A percentile compares a stretch with the other conserved stretches of the same genome.
phyloP scores from a whole-genome alignment of 2,113 vertebrate species.

The Meriones unguiculatus region DNA sequence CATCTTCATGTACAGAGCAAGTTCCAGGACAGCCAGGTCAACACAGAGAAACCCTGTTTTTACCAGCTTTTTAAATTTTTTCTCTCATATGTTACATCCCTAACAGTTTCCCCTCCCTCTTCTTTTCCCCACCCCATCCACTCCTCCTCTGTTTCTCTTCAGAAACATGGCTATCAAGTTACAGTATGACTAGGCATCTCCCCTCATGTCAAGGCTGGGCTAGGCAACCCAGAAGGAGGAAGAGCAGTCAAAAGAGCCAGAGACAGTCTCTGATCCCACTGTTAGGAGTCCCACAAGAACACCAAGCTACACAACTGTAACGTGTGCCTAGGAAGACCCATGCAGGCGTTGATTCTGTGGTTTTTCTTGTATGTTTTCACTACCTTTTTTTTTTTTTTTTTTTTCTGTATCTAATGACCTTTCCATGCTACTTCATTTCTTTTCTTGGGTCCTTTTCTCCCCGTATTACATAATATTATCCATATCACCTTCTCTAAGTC shows the following conservation, averaged over 20 bases:
- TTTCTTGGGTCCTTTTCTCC: neutral
- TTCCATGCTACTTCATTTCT: neutral
- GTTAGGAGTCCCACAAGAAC: too few species aligned
- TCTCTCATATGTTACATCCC: neutral
- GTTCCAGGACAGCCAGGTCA: neutral
- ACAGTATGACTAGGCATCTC: neutral
- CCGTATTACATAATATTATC: neutral
- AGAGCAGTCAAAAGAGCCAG: too few species aligned
- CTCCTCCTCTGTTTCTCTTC: neutral
- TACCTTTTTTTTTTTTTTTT: too few species aligned
- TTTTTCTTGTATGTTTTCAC: too few species aligned
- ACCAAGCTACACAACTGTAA: too few species aligned
- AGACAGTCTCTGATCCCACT: too few species aligned
- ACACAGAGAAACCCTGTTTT: neutral
- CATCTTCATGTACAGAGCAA: neutral
- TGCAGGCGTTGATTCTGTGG: too few species aligned
- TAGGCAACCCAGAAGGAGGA: too few species aligned
- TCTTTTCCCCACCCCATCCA: neutral
- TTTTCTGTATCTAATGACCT: neutral
- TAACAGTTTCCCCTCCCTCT: neutral
- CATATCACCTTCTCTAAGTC: conserved; percentile 5
- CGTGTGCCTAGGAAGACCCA: too few species aligned
- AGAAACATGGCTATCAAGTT: neutral
- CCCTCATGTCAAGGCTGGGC: too few species aligned
- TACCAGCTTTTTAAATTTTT: neutral